A percentile compares a stretch with the other conserved stretches of the same genome.
Conservation (phyloP, 23 tunicate genomes). For the Clavelina lepadiformis region DNA sequence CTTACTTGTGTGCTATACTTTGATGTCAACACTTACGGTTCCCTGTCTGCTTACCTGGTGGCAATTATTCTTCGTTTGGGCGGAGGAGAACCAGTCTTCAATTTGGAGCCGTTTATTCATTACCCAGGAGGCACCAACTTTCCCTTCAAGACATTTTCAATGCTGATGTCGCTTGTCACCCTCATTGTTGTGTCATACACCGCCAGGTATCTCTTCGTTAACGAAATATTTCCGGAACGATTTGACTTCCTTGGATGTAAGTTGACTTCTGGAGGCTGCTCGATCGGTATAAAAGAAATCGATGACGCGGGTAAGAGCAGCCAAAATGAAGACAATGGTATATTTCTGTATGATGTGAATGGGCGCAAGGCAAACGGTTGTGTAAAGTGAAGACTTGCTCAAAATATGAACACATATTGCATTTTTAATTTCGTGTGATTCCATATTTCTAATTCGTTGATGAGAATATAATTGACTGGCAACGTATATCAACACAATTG, state of each 20-base stretch:
- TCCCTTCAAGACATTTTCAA: slow-evolving; percentile 74
- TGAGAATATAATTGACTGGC: too few relatives aligned
- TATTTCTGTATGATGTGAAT: too few relatives aligned
- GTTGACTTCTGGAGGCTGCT: slow-evolving; percentile 52
- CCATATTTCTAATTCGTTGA: too few relatives aligned
- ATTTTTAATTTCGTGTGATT: too few relatives aligned
- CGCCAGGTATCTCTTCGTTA: slow-evolving; percentile 23
- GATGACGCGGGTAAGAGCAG: too few relatives aligned
- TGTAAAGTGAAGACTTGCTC: too few relatives aligned
- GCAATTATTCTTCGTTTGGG: slow-evolving; percentile 69
- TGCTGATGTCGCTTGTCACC: slow-evolving; percentile 38
- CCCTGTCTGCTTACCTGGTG: slow-evolving; percentile 38
- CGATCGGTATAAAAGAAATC: slow-evolving; percentile 12
- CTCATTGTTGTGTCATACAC: slow-evolving; percentile 33
- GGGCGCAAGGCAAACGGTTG: too few relatives aligned
- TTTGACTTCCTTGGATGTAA: slow-evolving; percentile 58
- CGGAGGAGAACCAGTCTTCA: slow-evolving; percentile 67
- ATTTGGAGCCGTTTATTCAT: slow-evolving; percentile 47
- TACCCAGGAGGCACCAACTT: slow-evolving; percentile 70
- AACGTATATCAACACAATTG: too few relatives aligned
- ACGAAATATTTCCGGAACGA: slow-evolving; percentile 15
- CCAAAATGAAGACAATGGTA: too few relatives aligned
- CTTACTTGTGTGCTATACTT: slow-evolving; percentile 49
- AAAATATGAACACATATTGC: too few relatives aligned
- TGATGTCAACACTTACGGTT: slow-evolving; percentile 84